phyloP scores from a whole-genome alignment of 2,113 vertebrate species.

The Balaeniceps rex region DNA sequence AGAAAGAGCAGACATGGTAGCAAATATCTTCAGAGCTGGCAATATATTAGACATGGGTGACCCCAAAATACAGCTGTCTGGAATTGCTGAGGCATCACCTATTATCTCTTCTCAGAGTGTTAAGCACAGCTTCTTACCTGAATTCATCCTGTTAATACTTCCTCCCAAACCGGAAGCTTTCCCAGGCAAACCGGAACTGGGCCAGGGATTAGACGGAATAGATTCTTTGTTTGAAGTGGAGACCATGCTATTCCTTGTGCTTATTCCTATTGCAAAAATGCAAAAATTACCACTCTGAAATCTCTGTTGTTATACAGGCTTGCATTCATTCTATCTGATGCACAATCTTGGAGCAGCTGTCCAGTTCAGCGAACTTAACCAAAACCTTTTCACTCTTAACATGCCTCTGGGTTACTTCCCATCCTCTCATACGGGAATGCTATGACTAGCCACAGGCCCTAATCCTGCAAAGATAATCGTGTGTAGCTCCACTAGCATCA shows the following conservation, averaged over 20 bases:
- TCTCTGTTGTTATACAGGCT: neutral
- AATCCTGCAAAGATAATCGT: neutral
- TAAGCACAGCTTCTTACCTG: conserved; percentile 73
- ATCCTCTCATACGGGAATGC: neutral
- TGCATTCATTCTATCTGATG: neutral
- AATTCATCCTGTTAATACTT: conserved; percentile 78
- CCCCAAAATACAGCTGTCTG: neutral
- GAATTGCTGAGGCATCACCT: neutral
- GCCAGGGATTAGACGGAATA: conserved; percentile 77
- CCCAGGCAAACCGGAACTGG: conserved; percentile 76
- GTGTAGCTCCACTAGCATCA: neutral
- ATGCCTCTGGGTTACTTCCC: neutral
- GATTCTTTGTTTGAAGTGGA: conserved; percentile 81
- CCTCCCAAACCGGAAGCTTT: conserved; percentile 70
- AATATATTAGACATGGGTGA: neutral
- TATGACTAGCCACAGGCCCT: neutral
- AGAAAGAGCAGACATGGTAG: neutral
- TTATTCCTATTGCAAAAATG: conserved; percentile 77
- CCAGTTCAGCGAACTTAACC: neutral
- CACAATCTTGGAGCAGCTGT: neutral
- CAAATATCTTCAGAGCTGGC: neutral
- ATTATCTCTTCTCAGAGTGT: neutral
- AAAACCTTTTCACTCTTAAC: neutral
- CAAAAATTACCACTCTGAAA: neutral
- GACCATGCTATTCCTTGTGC: conserved; percentile 80